phyloP scores from a whole-genome alignment of 92 coral and sea anemone species.

The Porites divaricata region DNA sequence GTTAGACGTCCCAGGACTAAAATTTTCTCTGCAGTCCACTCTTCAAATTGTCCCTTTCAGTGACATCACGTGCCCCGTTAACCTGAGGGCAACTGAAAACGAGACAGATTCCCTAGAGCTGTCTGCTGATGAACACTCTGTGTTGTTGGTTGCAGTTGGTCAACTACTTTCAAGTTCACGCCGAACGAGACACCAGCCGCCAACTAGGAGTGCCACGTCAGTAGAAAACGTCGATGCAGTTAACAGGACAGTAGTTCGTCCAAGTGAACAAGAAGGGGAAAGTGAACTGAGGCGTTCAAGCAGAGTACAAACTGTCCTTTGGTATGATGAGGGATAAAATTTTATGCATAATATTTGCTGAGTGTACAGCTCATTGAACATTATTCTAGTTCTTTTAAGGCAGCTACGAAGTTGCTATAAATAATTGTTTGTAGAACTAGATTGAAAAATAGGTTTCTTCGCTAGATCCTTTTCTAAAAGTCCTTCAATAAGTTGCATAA shows the following conservation, averaged over 20 bases:
- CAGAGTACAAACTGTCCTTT: constrained; percentile 15
- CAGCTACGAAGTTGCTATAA: no score
- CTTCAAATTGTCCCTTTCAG: constrained; percentile 30
- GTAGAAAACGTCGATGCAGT: constrained; percentile 14
- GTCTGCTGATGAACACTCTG: constrained; percentile 37
- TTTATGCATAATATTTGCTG: no score
- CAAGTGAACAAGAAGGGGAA: constrained; percentile 26
- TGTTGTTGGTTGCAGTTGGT: constrained; percentile 21
- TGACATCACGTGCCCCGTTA: constrained; percentile 23
- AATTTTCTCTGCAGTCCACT: constrained; percentile 24
- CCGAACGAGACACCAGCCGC: not conserved
- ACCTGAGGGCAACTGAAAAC: constrained; percentile 38
- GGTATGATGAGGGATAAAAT: not conserved
- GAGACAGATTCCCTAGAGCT: constrained; percentile 29
- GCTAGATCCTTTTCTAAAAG: no score
- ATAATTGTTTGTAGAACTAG: no score
- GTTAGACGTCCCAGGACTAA: constrained; percentile 6
- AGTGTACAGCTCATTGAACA: no score
- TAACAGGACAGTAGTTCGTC: constrained; percentile 38
- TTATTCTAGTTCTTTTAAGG: no score
- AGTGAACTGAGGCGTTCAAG: constrained; percentile 25
- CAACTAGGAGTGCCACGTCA: constrained; percentile 6
- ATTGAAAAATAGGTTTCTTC: no score
- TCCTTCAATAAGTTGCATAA: no score
- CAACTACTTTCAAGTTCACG: constrained; percentile 15